phyloP scores from a whole-genome alignment of 2,888 invertebrate genomes.

The Harpalus rufipes region DNA sequence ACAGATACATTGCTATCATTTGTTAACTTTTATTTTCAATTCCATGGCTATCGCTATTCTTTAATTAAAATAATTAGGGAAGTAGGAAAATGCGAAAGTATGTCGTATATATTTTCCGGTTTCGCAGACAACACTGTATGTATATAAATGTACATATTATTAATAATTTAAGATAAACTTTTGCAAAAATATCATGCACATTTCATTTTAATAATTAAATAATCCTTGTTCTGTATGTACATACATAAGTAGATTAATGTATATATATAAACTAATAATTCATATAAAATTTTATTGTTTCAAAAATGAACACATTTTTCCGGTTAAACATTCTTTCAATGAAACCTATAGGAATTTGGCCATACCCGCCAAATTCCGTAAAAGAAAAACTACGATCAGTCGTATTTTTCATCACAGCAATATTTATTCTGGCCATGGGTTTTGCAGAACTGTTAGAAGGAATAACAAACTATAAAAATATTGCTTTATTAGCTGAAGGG shows the following conservation, averaged over 20 bases:
- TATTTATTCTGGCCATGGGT: neutral
- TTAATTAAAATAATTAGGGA: too few relatives aligned
- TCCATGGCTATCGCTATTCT: too few relatives aligned
- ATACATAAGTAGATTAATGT: neutral
- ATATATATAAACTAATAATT: neutral
- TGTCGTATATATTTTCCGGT: too few relatives aligned
- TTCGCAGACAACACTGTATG: too few relatives aligned
- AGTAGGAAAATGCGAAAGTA: too few relatives aligned
- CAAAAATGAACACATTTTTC: constrained; percentile 23
- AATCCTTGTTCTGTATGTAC: neutral
- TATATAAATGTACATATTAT: neutral
- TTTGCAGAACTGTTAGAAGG: neutral
- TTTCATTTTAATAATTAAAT: neutral
- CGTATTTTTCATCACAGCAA: neutral
- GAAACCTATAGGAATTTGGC: constrained; percentile 8
- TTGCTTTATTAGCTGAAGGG: neutral
- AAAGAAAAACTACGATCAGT: neutral
- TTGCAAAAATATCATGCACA: neutral
- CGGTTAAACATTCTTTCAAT: constrained; percentile 26
- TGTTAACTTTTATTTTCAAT: too few relatives aligned
- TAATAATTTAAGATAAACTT: neutral
- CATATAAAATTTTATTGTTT: neutral
- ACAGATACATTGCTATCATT: too few relatives aligned
- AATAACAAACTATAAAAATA: constrained; percentile 7
- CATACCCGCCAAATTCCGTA: neutral